Evolutionary conservation across 1,140 invertebrate species (phyloP), one percentile per base, ranked within the genome.

Genomic region (Bombus terrestris): DNA sequence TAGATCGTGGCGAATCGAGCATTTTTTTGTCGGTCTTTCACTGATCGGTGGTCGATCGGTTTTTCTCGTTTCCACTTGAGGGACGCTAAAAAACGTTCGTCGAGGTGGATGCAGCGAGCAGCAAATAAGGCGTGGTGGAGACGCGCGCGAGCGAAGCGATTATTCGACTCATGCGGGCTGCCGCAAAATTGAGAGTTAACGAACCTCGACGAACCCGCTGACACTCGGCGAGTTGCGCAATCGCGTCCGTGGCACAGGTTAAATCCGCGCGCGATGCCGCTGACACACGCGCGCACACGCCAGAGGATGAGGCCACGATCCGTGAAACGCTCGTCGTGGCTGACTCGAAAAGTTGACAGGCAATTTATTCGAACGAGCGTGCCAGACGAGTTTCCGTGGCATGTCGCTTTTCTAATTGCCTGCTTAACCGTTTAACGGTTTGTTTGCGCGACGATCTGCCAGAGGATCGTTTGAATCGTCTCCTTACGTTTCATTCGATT

Each of bases 121-220:
- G 3, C 47, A 53, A 53, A 53, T n/a, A 62, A 62, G 59, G 59
- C 28, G 28, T 28, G 28, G 32, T 18, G 64, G 62, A 64, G 64
- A 68, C 28, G 18, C 32, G 37, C 35, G 35, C 59, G 37, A 62
- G 81, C 72, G 57, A 73, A 76, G 71, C 83, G 89, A 90, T 91
- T 84, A 71, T 85, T 89, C 83, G 87, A 83, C 88, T 85, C 82
- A 75, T 89, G 88, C 87, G 87, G 88, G 83, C 80, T 86, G 88
- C 88, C 88, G 88, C 88, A 91, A 93, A 93, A 92, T 92, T 93
- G 91, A 93, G 92, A 92, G 92, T 93, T 93, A 93, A 93, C 91
- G 92, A 93, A 93, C 91, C 91, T 92, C 88, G 86, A 91, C 87
- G 89, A 89, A 90, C 81, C 77, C 87, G 88, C 91, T 91, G 90